Percentiles rank a stretch among this genome's conserved stretches.
Conservation (phyloP, 64 coral and sea anemone species). For the Stichodactyla helianthus region DNA sequence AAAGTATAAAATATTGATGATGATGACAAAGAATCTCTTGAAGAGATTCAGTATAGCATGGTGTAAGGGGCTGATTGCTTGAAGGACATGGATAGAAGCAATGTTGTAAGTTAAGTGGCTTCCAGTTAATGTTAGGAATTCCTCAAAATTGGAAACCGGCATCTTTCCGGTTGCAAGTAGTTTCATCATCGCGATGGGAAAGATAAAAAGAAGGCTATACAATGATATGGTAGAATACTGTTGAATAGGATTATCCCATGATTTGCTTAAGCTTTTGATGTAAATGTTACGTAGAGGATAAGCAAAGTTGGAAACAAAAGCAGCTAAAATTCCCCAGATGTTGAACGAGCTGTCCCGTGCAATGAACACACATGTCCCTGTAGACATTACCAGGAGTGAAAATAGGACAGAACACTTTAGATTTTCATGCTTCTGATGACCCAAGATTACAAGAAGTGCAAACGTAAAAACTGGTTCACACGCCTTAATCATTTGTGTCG, state of each 20-base stretch:
- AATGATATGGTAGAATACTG: not conserved
- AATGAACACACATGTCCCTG: slow-evolving; percentile 20
- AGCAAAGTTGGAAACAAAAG: not conserved
- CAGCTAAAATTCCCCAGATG: slow-evolving; percentile 18
- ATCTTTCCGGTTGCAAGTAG: not conserved
- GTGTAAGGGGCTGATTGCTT: not conserved
- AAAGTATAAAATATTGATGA: slow-evolving; percentile 18
- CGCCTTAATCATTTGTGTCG: slow-evolving; percentile 21
- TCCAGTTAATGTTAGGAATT: not conserved
- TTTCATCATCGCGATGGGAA: not conserved
- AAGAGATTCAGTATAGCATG: slow-evolving; percentile 18
- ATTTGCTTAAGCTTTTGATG: not conserved
- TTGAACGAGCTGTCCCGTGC: slow-evolving; percentile 4
- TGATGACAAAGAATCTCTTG: slow-evolving; percentile 22
- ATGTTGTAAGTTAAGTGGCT: not conserved
- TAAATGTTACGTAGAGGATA: slow-evolving; percentile 11
- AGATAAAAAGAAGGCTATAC: not conserved
- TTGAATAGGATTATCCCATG: not conserved
- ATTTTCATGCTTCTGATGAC: not conserved
- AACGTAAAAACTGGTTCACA: slow-evolving; percentile 9
- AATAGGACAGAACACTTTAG: not conserved
- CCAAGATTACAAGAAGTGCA: not conserved
- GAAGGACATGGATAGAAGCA: slow-evolving; percentile 3
- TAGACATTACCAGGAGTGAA: slow-evolving; percentile 6
- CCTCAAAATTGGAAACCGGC: not conserved